Base-by-base conservation (phyloP, 2,888 invertebrate species). In the Margaritifera margaritifera region DNA sequence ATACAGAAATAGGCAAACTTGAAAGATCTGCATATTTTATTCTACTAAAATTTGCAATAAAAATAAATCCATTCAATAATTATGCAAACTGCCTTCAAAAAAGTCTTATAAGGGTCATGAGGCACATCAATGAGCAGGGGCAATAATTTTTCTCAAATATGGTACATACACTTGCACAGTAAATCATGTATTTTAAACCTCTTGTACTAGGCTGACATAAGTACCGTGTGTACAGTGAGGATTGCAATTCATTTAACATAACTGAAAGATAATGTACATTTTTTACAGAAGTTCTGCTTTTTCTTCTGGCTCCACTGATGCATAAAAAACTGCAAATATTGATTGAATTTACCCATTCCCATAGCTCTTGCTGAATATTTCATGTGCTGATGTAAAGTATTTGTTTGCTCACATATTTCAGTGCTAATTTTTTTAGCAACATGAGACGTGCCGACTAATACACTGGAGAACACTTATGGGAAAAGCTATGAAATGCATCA, bases 361-460 rank as follows among this genome's bases (percentile, higher is more conserved):
- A 62, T 62, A 51, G 8, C 4, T n/a, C 62, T 50, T 24, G 24
- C 62, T 51, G 53, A 42, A n/a, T 42, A 51, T n/a, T 51, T 42
- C 1, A 62, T 62, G 25, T 51, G 51, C 2, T 52, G 53, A 19
- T 51, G 52, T 51, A 62, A 62, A 25, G 51, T 50, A 50, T 62
- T 62, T 22, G 18, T 20, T 15, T 62, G 62, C 20, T 62, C 51
- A 51, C 62, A 62, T 18, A 52, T 62, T 62, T 62, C 53, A 51
- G 51, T 51, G 51, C 51, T 62, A n/a, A 20, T 50, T 42, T 42
- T 62, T 20, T 50, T 25, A 62, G n/a, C 20, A 42, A 19, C 20
- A 42, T 42, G n/a, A 62, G 24, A 50, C 62, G 22, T 11, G 62
- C 51, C 18, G 62, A 62, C 24, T n/a, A 51, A n/a, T 62, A 62